These are phyloP conservation scores for Blera fallax DNA, from an alignment of 2,888 invertebrate genomes.

Conservation along the genomic window DNA sequence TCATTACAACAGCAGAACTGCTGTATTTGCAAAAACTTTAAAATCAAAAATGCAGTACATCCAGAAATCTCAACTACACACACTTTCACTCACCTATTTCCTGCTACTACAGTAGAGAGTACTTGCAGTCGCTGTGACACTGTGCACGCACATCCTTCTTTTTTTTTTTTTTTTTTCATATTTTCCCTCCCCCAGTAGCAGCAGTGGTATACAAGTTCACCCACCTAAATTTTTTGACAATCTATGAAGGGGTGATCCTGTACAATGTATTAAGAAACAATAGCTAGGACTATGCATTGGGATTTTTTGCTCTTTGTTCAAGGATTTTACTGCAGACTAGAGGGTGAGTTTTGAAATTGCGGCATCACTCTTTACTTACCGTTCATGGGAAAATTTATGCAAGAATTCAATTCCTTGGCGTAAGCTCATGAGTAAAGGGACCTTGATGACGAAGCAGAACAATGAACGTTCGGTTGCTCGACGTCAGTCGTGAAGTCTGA, in stretches of 20 bases:
- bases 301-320: slow-evolving; percentile 57
- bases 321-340: slow-evolving; percentile 27
- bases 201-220: slow-evolving; percentile 45
- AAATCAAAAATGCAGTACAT: too few relatives aligned
- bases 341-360: slow-evolving; percentile 52
- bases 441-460: slow-evolving; percentile 48
- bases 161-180: slow-evolving; percentile 7
- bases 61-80: too few relatives aligned
- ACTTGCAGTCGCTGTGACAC: slow-evolving; percentile 5
- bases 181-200: slow-evolving; percentile 20
- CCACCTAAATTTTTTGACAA: slow-evolving; percentile 61
- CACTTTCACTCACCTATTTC: too few relatives aligned
- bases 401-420: slow-evolving; percentile 63
- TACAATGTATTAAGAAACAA: slow-evolving; percentile 59
- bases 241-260: slow-evolving; percentile 59
- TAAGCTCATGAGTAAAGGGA: slow-evolving; percentile 46
- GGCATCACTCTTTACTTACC: slow-evolving; percentile 29
- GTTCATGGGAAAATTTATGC: slow-evolving; percentile 61
- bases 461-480: slow-evolving; percentile 50
- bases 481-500: slow-evolving; percentile 32
- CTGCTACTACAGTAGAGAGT: background rate
- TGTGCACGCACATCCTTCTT: slow-evolving; percentile 24
- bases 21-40: too few relatives aligned
- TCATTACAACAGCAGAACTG: too few relatives aligned
- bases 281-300: slow-evolving; percentile 57